phyloP scores from a whole-genome alignment of 2,113 vertebrate species.

The Sisor rabdophorus region DNA sequence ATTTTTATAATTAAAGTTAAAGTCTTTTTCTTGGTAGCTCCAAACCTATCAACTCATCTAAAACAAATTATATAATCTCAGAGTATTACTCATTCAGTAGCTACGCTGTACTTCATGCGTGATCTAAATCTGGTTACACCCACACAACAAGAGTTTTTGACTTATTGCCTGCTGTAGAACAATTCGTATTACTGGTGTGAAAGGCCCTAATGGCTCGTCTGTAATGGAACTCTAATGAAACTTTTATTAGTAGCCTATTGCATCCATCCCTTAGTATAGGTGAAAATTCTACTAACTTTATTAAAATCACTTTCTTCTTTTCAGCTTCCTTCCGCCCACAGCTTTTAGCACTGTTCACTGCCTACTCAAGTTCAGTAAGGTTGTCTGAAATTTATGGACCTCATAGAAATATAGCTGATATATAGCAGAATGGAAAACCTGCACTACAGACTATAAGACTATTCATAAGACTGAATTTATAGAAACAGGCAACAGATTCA shows the following conservation, averaged over 20 bases:
- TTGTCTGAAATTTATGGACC: not conserved
- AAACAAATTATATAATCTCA: not conserved
- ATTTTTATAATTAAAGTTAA: not conserved
- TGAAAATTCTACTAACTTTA: not conserved
- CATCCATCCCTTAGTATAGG: not conserved
- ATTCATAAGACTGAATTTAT: no score
- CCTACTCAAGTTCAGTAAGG: not conserved
- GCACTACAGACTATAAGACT: no score
- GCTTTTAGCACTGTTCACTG: not conserved
- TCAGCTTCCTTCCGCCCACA: not conserved
- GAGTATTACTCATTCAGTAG: not conserved
- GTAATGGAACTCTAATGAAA: not conserved
- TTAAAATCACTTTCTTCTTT: not conserved
- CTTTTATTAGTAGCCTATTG: not conserved
- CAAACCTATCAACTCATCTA: not conserved
- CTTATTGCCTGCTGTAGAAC: not conserved
- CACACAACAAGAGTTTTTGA: not conserved
- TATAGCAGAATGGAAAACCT: no score
- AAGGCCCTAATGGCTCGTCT: not conserved
- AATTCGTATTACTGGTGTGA: not conserved
- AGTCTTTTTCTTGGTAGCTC: not conserved
- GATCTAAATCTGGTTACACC: not conserved
- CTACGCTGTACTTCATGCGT: not conserved
- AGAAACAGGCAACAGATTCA: no score
- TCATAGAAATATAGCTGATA: not conserved